Evolutionary conservation across 2,797 vertebrate species (phyloP), one percentile per base, ranked within the genome.

Genomic region (Phalloptychus januarius): DNA sequence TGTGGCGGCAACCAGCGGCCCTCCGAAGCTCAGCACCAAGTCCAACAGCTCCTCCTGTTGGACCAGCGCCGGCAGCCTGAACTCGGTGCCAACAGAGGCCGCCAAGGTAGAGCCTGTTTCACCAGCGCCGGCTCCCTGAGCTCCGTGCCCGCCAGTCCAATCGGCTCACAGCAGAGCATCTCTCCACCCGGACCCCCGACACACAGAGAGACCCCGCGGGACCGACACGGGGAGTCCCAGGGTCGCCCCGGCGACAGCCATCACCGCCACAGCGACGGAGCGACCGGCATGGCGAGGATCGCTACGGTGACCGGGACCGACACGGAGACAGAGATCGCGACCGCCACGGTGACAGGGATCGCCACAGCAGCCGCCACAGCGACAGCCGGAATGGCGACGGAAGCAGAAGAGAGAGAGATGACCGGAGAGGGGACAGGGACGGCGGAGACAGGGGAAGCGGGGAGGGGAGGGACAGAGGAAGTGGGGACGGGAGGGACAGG

Each of bases 41-140:
- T 95, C 95, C 25, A 96, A 91, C 86, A 97, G 97, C 86, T 95
- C 96, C 0, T 97, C 98, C 0, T 96, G 97, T 80, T 99, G 98
- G 98, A 99, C 98, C 77, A 99, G 98, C 4, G 98, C 98, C 0
- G 98, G 98, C 86, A 99, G 98, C 87, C 94, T 99, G 86, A 99
- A 97, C 93, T 98, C 98, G 0, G 95, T 99, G 65, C 98, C 98
- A 0, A 96, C 96, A 1, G 96, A 95, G 48, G 31, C 93, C 7
- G 84, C 94, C 38, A 93, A 95, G 13, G 93, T n/a, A n/a, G n/a
- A n/a, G 87, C 88, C 84, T 31, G 97, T 87, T 99, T 99, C 95
- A 97, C 96, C 88, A 99, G 98, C 15, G 97, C 97, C 0, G 97
- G 98, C 77, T 95, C 97, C 79, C 95, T 99, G 80, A 98, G 97